Conservation (phyloP, 2,113 vertebrate species). For the Vombatus ursinus region DNA sequence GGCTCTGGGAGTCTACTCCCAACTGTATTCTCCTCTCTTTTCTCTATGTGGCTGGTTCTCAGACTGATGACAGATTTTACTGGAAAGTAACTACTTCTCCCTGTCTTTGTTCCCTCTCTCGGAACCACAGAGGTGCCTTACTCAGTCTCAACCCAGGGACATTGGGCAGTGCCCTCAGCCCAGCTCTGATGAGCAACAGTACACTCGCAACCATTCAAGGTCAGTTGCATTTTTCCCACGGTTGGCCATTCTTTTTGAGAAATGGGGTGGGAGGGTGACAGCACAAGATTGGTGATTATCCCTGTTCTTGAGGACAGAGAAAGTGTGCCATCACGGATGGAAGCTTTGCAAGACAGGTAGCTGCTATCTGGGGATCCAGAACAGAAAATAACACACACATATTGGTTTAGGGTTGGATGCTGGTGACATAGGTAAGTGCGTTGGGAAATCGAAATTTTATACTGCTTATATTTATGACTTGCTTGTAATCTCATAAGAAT, state of each 20-base stretch:
- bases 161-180: constrained; percentile 93
- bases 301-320: not conserved
- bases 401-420: not conserved
- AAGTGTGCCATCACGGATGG: not conserved
- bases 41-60: not conserved
- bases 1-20: not conserved
- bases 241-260: not conserved
- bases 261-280: not conserved
- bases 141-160: constrained; percentile 95
- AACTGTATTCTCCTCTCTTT: not conserved
- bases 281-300: not conserved
- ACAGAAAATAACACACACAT: not conserved
- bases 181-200: constrained; percentile 98
- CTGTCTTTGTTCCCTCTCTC: constrained; percentile 67
- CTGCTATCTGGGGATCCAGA: not conserved
- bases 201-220: constrained; percentile 99
- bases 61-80: not conserved
- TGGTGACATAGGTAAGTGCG: not conserved
- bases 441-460: not conserved
- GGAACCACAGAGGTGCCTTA: constrained; percentile 92
- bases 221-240: constrained; percentile 77
- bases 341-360: not conserved
- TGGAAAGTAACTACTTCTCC: constrained; percentile 33
- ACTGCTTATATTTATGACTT: not conserved
- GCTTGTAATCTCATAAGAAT: not conserved